phyloP scores from a whole-genome alignment of 2,113 vertebrate genomes.

The Okapia johnstoni region DNA sequence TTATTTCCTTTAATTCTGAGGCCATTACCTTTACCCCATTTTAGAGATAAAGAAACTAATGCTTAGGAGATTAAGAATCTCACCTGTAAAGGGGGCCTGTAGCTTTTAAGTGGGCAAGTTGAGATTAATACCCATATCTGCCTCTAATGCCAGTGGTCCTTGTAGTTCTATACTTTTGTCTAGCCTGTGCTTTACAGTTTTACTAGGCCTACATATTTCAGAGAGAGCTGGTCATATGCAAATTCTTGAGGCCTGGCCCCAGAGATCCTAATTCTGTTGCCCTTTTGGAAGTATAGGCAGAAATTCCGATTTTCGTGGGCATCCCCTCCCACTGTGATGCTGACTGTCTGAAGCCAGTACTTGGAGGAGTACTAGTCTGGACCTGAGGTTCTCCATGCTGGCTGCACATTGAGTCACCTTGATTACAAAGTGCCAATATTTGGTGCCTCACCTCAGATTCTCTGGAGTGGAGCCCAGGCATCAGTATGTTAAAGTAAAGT shows the following conservation, averaged over 20 bases:
- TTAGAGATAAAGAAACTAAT: not conserved
- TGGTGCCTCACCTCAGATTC: not conserved
- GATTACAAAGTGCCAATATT: not conserved
- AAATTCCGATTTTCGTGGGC: not conserved
- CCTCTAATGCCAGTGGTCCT: not conserved
- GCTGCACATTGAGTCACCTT: not conserved
- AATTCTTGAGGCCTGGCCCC: not conserved
- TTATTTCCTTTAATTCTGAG: constrained; percentile 15
- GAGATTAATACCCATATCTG: not conserved
- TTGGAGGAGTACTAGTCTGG: not conserved
- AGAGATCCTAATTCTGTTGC: not conserved
- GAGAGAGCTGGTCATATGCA: not conserved
- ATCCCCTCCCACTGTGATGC: not conserved
- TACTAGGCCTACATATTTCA: not conserved
- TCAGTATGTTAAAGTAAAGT: not conserved
- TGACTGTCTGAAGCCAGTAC: not conserved
- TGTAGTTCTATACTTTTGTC: not conserved
- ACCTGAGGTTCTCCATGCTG: not conserved
- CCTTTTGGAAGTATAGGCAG: not conserved
- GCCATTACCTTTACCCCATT: not conserved
- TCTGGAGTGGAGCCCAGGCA: not conserved
- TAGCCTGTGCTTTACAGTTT: not conserved
- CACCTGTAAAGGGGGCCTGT: not conserved
- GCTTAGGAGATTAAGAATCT: not conserved
- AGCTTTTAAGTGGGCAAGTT: not conserved